A percentile compares a stretch with the other conserved stretches of the same genome.
Conservation (phyloP, 1,140 invertebrate species). For the Neodiprion lecontei region DNA sequence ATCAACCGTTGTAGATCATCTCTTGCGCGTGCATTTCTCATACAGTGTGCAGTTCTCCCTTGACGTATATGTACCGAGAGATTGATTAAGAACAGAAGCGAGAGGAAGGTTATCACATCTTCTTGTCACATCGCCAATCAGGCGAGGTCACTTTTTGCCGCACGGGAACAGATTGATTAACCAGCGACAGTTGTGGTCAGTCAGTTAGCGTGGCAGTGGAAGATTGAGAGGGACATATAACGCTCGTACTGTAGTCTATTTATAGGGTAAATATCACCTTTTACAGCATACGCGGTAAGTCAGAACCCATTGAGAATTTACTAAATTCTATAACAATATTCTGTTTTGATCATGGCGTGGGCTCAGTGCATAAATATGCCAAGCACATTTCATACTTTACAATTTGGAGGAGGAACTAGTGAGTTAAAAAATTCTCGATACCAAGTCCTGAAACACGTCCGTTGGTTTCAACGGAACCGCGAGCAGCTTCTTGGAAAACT, state of each 20-base stretch:
- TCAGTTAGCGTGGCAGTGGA: neutral
- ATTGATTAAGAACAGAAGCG: neutral
- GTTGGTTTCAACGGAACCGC: too few relatives aligned
- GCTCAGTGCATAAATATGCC: too few relatives aligned
- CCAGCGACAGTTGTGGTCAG: neutral
- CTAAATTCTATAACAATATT: too few relatives aligned
- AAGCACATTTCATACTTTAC: too few relatives aligned
- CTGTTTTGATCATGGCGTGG: too few relatives aligned
- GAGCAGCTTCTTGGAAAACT: too few relatives aligned
- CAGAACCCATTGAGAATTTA: too few relatives aligned
- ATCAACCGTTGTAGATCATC: too few relatives aligned
- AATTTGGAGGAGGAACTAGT: too few relatives aligned
- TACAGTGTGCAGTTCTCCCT: neutral
- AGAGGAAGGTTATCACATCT: neutral
- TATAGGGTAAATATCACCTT: neutral
- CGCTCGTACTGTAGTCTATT: neutral
- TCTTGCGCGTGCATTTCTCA: neutral
- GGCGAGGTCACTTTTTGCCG: neutral
- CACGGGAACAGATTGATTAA: neutral
- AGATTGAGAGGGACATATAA: neutral
- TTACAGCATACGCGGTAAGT: too few relatives aligned
- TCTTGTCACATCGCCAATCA: neutral
- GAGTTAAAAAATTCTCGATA: too few relatives aligned
- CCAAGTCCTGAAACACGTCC: too few relatives aligned
- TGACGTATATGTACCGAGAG: neutral